These are phyloP conservation scores for Gallinago undulata DNA, from an alignment of 2,113 vertebrate species.

Conservation along the genomic window DNA sequence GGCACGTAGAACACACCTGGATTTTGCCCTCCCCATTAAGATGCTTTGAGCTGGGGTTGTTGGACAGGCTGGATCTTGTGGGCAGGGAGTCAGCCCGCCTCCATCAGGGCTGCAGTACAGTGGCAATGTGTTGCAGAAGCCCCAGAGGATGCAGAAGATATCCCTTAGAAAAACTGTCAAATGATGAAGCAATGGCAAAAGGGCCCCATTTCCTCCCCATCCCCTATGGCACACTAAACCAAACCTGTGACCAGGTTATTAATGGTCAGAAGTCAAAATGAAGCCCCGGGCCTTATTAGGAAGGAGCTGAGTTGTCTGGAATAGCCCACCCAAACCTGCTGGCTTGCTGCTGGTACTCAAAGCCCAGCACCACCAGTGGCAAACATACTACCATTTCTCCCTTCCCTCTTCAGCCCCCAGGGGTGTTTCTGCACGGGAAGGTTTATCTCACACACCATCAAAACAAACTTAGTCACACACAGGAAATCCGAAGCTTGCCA, in stretches of 20 bases:
- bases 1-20: background rate
- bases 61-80: background rate
- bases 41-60: background rate
- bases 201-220: accelerated
- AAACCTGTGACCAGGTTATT: background rate
- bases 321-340: background rate
- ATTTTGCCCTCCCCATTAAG: background rate
- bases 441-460: background rate
- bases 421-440: background rate
- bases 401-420: accelerated
- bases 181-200: background rate
- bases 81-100: background rate
- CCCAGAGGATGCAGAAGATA: background rate
- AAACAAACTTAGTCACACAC: background rate
- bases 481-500: background rate
- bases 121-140: background rate
- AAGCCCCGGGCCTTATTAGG: background rate
- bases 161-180: background rate
- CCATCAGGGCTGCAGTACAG: background rate
- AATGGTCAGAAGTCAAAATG: background rate
- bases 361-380: background rate
- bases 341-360: background rate
- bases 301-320: background rate
- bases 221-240: background rate
- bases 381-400: background rate